These are phyloP conservation scores for Tenthredo mesomela DNA, from an alignment of 2,888 invertebrate species.

Conservation along the genomic window DNA sequence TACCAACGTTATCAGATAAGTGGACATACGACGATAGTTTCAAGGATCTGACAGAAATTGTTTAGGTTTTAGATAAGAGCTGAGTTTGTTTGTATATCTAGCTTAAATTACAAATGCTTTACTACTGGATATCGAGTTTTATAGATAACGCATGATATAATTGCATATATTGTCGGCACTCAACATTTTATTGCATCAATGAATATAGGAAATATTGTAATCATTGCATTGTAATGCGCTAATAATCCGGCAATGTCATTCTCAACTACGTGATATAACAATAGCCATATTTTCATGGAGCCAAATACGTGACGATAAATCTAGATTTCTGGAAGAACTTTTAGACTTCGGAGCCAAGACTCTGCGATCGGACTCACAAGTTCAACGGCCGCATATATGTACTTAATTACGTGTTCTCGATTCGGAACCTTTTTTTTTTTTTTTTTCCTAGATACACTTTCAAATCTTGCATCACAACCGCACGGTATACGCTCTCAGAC, in stretches of 20 bases:
- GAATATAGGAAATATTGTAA: neutral
- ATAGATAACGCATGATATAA: neutral
- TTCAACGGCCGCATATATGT: conserved; percentile 19
- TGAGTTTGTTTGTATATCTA: neutral
- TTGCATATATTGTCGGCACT: neutral
- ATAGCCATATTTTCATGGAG: neutral
- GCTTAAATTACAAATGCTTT: neutral
- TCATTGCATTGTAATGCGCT: neutral
- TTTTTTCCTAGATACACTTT: conserved; percentile 21
- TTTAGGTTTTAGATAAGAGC: neutral
- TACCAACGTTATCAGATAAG: conserved; percentile 17
- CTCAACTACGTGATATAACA: neutral
- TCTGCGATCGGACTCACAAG: conserved; percentile 8
- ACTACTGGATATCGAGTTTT: neutral
- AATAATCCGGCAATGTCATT: neutral
- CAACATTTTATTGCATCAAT: neutral
- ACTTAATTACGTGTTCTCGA: conserved; percentile 35
- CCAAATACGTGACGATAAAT: neutral
- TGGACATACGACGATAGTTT: neutral
- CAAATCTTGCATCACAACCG: conserved; percentile 34
- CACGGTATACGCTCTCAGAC: neutral
- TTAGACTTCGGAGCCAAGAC: neutral
- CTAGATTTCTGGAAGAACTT: neutral
- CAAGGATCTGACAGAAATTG: neutral
- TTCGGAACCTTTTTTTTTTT: conserved; percentile 3